Conservation (phyloP, 2,888 invertebrate genomes). For the Caenorhabditis plicata region DNA sequence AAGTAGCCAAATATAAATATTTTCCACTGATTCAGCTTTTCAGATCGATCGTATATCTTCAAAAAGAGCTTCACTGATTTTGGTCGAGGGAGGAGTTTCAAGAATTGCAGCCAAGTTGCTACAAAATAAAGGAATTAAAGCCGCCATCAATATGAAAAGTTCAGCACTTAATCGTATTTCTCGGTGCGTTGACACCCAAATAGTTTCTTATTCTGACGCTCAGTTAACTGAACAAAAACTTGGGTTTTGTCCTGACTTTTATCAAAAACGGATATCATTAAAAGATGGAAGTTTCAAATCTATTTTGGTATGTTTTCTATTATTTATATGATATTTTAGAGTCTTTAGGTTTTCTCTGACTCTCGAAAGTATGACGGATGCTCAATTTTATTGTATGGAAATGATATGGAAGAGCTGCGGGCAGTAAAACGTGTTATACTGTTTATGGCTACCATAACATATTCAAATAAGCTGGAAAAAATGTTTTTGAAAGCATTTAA, state of each 20-base stretch:
- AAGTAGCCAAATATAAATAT: slow-evolving; percentile 14
- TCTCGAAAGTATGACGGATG: slow-evolving; percentile 83
- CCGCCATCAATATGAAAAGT: slow-evolving; percentile 38
- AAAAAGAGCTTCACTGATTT: slow-evolving; percentile 81
- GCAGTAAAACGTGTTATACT: slow-evolving; percentile 56
- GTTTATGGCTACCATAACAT: slow-evolving; percentile 77
- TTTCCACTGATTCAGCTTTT: background rate
- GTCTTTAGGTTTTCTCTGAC: slow-evolving; percentile 71
- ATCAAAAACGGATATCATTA: slow-evolving; percentile 39
- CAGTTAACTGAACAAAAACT: slow-evolving; percentile 57
- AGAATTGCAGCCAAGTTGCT: slow-evolving; percentile 83
- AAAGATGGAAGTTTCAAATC: slow-evolving; percentile 73
- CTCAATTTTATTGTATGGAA: slow-evolving; percentile 83
- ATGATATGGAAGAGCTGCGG: slow-evolving; percentile 68
- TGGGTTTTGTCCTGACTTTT: slow-evolving; percentile 68
- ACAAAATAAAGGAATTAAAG: slow-evolving; percentile 67
- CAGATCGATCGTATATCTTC: slow-evolving; percentile 66
- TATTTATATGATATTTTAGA: too few relatives aligned
- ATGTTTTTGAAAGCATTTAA: slow-evolving; percentile 74
- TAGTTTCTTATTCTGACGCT: slow-evolving; percentile 70
- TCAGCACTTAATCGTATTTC: slow-evolving; percentile 78
- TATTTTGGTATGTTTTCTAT: too few relatives aligned
- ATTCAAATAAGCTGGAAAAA: slow-evolving; percentile 88
- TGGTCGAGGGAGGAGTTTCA: slow-evolving; percentile 85
- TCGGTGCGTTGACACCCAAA: slow-evolving; percentile 80